Evolutionary conservation across 2,113 vertebrate genomes (phyloP).

Genomic region (Siniperca knerii): DNA sequence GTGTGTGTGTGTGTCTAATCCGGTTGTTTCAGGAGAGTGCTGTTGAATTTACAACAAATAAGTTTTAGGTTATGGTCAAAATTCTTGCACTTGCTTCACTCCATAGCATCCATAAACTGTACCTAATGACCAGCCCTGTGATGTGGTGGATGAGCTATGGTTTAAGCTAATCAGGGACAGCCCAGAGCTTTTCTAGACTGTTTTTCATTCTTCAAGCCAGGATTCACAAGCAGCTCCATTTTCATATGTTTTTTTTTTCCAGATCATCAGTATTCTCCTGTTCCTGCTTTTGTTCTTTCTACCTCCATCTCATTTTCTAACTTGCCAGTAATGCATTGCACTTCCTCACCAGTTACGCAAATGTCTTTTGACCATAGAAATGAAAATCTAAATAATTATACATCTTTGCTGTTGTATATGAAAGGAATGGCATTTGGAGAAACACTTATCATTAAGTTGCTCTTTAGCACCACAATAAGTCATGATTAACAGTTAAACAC

Average conservation of each 20-base stretch:
- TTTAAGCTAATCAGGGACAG: neutral
- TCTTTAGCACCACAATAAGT: constrained; percentile 42
- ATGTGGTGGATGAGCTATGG: neutral
- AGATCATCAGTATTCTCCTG: constrained; percentile 73
- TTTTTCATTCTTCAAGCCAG: constrained; percentile 3
- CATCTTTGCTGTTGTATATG: constrained; percentile 25
- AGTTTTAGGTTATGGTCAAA: constrained; percentile 80
- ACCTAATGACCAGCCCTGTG: neutral
- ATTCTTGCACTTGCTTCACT: neutral
- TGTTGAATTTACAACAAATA: constrained; percentile 60
- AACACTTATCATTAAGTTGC: constrained; percentile 69
- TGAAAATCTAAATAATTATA: neutral
- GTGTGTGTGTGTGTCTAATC: constrained; percentile 54
- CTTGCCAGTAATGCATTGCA: constrained; percentile 18
- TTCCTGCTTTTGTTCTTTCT: constrained; percentile 53
- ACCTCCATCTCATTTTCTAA: constrained; percentile 35
- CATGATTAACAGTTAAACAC: neutral
- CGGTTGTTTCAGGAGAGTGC: constrained; percentile 66
- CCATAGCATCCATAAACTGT: neutral
- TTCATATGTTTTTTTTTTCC: neutral
- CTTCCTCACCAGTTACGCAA: constrained; percentile 30
- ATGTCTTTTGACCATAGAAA: neutral
- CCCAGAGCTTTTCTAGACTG: neutral
- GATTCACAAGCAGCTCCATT: constrained; percentile 6
- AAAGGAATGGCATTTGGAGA: constrained; percentile 23